Percentiles rank a stretch among this genome's conserved stretches.
phyloP scores from a whole-genome alignment of 2,888 invertebrate species.

The Mythimna impura region DNA sequence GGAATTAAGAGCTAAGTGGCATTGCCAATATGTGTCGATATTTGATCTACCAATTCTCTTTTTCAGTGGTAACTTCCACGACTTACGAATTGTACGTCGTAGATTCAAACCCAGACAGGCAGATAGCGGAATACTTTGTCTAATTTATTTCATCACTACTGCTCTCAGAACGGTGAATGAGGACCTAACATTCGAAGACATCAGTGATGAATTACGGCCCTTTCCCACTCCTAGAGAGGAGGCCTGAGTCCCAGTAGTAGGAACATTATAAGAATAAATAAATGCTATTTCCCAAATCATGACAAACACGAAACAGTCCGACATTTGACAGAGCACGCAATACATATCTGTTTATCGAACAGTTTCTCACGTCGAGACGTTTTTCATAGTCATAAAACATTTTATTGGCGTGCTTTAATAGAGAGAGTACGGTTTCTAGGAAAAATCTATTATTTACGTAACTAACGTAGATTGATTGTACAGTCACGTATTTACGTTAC shows the following conservation, averaged over 20 bases:
- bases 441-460: constrained; percentile 41
- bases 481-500: constrained; percentile 29
- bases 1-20: constrained; percentile 12
- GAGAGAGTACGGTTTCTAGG: constrained; percentile 44
- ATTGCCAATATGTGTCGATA: not conserved
- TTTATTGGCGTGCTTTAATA: constrained; percentile 39
- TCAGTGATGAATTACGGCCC: too few species aligned
- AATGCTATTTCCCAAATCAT: constrained; percentile 25
- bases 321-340: constrained; percentile 61
- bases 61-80: too few species aligned
- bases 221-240: too few species aligned
- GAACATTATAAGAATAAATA: too few species aligned
- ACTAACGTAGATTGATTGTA: constrained; percentile 18
- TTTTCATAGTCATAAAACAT: constrained; percentile 42
- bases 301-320: constrained; percentile 20
- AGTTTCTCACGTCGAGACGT: constrained; percentile 31
- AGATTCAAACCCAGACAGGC: too few species aligned
- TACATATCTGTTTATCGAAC: constrained; percentile 23
- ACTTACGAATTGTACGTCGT: too few species aligned
- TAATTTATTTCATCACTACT: too few species aligned
- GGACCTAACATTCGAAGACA: too few species aligned
- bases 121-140: too few species aligned
- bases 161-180: too few species aligned
- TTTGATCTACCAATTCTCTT: too few species aligned
- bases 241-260: too few species aligned